Base-by-base conservation (phyloP, 1,140 invertebrate species). In the Listronotus oregonensis region DNA sequence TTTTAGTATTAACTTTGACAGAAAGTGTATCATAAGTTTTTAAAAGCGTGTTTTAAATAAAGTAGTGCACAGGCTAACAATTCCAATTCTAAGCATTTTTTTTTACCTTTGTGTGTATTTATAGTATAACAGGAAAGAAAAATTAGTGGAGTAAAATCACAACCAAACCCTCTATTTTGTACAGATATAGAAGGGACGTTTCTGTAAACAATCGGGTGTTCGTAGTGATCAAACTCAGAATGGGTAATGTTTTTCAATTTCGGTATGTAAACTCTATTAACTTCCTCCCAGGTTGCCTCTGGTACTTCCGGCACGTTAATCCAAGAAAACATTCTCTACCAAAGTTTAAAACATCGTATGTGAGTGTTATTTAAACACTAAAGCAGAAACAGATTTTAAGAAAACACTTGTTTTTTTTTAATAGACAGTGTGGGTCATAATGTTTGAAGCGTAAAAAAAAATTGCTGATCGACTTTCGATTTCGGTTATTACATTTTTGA, bases 101-200 rank as follows among this genome's bases (percentile, higher is more conserved):
- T 56, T 32, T 69, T 77, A 90, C 88, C 89, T 88, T 88, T 86
- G 76, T 83, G 82, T 31, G 86, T 84, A 62, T 87, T 82, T 68
- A 90, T 79, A 73, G 85, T 85, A 76, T 82, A 90, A 47, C 83
- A 79, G 27, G 85, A 84, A 42, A 88, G 78, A 66, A 87, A 85
- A 60, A 82, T 86, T 49, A 87, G 68, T 0, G 86, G 86, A 9
- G 78, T 80, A 58, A 86, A 88, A 47, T 82, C 75, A 56, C 71
- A 56, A 44, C 72, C 73, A 50, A 77, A 75, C 37, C 70, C 71
- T 63, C 74, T 70, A 61, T 71, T 71, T 60, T 69, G 70, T n/a
- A 74, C 56, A 9, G 66, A 56, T 47, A 74, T 37, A 9, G 75
- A 77, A n/a, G 77, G 82, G 3, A 82, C 77, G 67, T 82, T 80